phyloP scores from a whole-genome alignment of 1,140 invertebrate genomes.

The Drosophila albomicans region DNA sequence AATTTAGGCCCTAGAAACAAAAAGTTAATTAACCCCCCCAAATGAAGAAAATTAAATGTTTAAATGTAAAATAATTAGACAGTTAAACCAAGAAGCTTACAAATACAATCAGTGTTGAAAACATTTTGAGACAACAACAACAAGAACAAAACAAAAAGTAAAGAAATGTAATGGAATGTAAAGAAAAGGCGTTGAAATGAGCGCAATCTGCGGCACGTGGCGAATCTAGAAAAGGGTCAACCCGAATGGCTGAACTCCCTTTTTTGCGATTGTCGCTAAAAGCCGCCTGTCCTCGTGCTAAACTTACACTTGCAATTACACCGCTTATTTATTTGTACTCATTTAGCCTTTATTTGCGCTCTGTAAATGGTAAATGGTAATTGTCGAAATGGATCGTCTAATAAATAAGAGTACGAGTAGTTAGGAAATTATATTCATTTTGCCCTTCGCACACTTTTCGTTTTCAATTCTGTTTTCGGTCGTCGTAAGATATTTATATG shows the following conservation, averaged over 20 bases:
- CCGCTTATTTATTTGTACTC: slow-evolving; percentile 51
- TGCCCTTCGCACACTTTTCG: slow-evolving; percentile 36
- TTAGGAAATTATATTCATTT: slow-evolving; percentile 75
- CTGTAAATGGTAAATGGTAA: slow-evolving; percentile 46
- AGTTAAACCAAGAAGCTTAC: slow-evolving; percentile 85
- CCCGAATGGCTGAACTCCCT: slow-evolving; percentile 21
- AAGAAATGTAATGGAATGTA: slow-evolving; percentile 33
- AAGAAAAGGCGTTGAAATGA: slow-evolving; percentile 48
- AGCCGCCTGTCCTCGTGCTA: slow-evolving; percentile 19
- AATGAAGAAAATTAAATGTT: slow-evolving; percentile 71
- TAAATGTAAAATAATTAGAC: slow-evolving; percentile 84
- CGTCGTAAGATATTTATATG: slow-evolving; percentile 33
- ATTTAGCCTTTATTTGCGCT: slow-evolving; percentile 44
- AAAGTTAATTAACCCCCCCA: slow-evolving; percentile 51
- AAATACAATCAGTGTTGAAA: slow-evolving; percentile 85
- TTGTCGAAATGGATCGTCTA: slow-evolving; percentile 64
- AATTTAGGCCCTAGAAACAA: slow-evolving; percentile 67
- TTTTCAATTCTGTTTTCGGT: slow-evolving; percentile 21
- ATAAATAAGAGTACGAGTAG: slow-evolving; percentile 44
- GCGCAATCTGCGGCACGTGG: slow-evolving; percentile 65
- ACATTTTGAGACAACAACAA: slow-evolving; percentile 70
- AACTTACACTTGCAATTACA: slow-evolving; percentile 33
- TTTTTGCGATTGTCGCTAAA: slow-evolving; percentile 5
- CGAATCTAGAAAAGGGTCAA: slow-evolving; percentile 54
- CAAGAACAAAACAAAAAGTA: slow-evolving; percentile 27